These are phyloP conservation scores for Myiotriccus ornatus DNA, from an alignment of 2,797 vertebrate genomes.

Conservation along the genomic window DNA sequence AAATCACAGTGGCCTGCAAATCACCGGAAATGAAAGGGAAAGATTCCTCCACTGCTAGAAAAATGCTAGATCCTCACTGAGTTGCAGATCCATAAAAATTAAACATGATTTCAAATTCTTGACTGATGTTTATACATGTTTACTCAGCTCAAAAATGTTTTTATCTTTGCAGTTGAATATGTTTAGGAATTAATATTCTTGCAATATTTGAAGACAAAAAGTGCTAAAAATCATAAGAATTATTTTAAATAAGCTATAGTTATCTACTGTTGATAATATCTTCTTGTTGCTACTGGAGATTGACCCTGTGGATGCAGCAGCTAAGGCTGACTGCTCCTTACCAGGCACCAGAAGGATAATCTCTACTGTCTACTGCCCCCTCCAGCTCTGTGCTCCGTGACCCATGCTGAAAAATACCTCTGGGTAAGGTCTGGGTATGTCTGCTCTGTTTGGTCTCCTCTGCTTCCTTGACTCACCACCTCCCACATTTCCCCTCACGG, in stretches of 20 bases:
- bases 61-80: background rate
- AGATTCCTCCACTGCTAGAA: background rate
- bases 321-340: background rate
- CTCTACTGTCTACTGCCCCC: background rate
- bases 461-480: background rate
- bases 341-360: background rate
- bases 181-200: background rate
- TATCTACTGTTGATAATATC: background rate
- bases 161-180: background rate
- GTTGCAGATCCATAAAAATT: background rate
- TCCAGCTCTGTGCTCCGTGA: background rate
- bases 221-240: accelerated
- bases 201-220: background rate
- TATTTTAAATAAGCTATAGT: background rate
- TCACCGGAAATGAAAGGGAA: background rate
- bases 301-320: background rate
- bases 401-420: background rate
- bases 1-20: background rate
- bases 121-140: background rate
- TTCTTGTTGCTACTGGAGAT: background rate
- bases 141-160: background rate
- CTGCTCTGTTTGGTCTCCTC: background rate
- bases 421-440: accelerated
- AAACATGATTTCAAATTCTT: background rate
- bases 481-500: accelerated